Percentiles rank a stretch among this genome's conserved stretches.
phyloP scores from a whole-genome alignment of 2,888 invertebrate species.

The Gortyna flavago region DNA sequence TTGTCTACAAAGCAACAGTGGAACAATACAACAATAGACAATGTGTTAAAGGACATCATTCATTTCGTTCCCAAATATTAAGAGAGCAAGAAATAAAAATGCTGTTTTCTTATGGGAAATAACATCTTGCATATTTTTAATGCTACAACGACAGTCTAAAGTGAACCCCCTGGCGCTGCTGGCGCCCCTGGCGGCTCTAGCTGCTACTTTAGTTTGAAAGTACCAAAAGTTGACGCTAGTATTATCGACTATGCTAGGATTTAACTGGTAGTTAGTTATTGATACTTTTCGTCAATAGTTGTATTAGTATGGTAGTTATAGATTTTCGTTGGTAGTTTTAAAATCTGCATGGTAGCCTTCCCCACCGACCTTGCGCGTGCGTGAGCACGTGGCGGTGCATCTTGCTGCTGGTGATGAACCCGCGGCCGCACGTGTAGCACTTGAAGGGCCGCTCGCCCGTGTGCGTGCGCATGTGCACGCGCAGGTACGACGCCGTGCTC shows the following conservation, averaged over 20 bases:
- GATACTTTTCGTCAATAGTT: no score
- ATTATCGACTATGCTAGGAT: neutral
- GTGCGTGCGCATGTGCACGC: constrained; percentile 84
- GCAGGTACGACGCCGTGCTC: constrained; percentile 79
- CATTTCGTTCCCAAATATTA: no score
- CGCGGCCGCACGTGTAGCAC: constrained; percentile 79
- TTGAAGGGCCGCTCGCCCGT: constrained; percentile 84
- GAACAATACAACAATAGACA: neutral
- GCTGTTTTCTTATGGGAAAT: no score
- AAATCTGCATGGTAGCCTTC: neutral
- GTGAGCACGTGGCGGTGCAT: constrained; percentile 85
- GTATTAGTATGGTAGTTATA: neutral
- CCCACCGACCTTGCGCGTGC: constrained; percentile 73
- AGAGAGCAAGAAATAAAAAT: no score
- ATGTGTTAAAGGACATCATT: neutral
- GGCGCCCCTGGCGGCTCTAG: no score
- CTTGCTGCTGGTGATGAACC: constrained; percentile 85
- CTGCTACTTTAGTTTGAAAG: no score
- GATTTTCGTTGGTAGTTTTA: neutral
- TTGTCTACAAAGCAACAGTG: constrained; percentile 28
- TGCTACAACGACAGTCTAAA: no score
- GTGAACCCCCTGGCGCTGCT: no score
- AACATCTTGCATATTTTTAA: no score
- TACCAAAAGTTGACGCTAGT: no score
- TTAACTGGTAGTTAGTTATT: neutral